Base-by-base conservation (phyloP, 2,113 vertebrate species). In the Macquaria ambigua region DNA sequence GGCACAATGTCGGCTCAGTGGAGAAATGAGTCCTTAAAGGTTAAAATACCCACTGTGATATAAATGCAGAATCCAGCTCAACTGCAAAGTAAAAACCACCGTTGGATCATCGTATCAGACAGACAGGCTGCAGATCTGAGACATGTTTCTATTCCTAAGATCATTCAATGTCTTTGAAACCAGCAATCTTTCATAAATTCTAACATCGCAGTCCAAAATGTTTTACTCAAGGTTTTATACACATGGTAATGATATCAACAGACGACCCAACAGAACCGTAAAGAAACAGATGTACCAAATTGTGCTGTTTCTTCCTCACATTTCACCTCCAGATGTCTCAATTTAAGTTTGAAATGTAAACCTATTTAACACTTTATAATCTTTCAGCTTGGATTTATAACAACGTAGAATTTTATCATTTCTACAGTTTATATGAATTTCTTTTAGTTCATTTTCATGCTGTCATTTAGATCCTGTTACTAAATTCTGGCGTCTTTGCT, bases 31-130 rank as follows among this genome's bases (percentile, higher is more conserved):
- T 34, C 39, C n/a, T 64, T 55, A 31, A 81, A 31, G 34, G 11
- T 21, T n/a, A 59, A 70, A 80, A 67, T 41, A 62, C 11, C 56
- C 85, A 84, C 55, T 74, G 34, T 41, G 74, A 84, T 88, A 63
- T 53, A 64, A 84, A 67, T 3, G 55, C 41, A 58, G 31, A 81
- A 58, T 56, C 71, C 72, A 69, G 76, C 20, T 68, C 4, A 5
- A 31, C 48, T 66, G 50, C 18, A 28, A 18, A 78, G 39, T 39
- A 55, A 55, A 34, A 87, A 69, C 46, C 25, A 69, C 55, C 4
- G 41, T 31, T 14, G 62, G 55, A 55, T 82, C 41, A 34, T 2
- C 56, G 25, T 20, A 59, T 88, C 48, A 56, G 1, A 41, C 39
- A 0, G 6, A 34, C n/a, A 74, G 34, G 62, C 74, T 67, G 43